A percentile compares a stretch with the other conserved stretches of the same genome.
Conservation (phyloP, 30 jellyfish, hydroid and myxozoan species). For the Sanderia malayensis region DNA sequence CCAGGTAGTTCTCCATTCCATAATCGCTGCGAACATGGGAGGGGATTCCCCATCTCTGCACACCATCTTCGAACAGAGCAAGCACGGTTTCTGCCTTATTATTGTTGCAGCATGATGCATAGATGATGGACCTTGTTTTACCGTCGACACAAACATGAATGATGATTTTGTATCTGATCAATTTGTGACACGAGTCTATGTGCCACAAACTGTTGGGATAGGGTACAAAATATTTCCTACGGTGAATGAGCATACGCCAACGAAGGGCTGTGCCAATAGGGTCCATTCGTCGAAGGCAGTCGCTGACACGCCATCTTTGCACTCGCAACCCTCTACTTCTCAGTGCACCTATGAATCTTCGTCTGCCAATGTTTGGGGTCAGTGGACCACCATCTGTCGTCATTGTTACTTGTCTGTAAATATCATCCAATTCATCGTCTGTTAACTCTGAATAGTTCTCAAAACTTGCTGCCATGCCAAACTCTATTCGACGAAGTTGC, state of each 20-base stretch:
- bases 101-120: slow-evolving; percentile 16
- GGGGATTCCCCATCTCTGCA: slow-evolving; percentile 13
- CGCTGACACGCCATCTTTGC: slow-evolving; percentile 43
- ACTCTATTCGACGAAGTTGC: neutral
- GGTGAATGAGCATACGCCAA: slow-evolving; percentile 22
- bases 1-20: slow-evolving; percentile 14
- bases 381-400: slow-evolving; percentile 8
- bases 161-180: too few species aligned
- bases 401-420: neutral
- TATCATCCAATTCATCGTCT: neutral
- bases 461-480: slow-evolving; percentile 7
- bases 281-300: slow-evolving; percentile 27
- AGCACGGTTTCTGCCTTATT: slow-evolving; percentile 35
- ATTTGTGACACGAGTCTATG: slow-evolving; percentile 3
- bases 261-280: slow-evolving; percentile 33
- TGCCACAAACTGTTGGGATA: slow-evolving; percentile 26
- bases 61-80: slow-evolving; percentile 5
- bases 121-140: slow-evolving; percentile 6
- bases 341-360: slow-evolving; percentile 46
- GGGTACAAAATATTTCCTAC: slow-evolving; percentile 45
- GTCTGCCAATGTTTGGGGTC: slow-evolving; percentile 34
- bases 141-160: too few species aligned
- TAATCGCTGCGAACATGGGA: neutral
- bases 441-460: neutral
- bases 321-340: slow-evolving; percentile 24